phyloP scores from a whole-genome alignment of 2,888 invertebrate species.

The Clivina fossor region DNA sequence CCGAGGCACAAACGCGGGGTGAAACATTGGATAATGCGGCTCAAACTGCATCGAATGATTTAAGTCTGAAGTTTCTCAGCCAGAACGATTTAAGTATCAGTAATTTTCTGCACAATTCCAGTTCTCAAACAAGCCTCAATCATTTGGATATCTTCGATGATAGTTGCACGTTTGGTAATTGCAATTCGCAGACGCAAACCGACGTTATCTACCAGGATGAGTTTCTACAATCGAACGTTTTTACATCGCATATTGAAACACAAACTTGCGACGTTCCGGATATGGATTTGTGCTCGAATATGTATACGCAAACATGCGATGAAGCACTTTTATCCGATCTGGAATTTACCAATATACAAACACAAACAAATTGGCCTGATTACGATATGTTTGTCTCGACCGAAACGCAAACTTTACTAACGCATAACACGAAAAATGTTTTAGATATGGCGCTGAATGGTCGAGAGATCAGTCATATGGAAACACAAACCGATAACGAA shows the following conservation, averaged over 20 bases:
- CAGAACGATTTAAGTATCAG: conserved; percentile 10
- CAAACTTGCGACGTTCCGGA: conserved; percentile 52
- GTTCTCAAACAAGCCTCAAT: conserved; percentile 42
- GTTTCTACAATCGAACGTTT: conserved; percentile 47
- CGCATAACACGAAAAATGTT: conserved; percentile 41
- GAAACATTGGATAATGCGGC: conserved; percentile 4
- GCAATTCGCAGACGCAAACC: conserved; percentile 65
- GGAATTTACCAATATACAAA: conserved; percentile 63
- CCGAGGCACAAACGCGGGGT: conserved; percentile 42
- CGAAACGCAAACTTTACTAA: conserved; percentile 60
- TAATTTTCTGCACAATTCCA: conserved; percentile 37
- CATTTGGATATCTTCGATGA: conserved; percentile 46
- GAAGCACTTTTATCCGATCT: conserved; percentile 58
- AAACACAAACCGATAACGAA: conserved; percentile 58
- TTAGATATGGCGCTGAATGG: conserved; percentile 37
- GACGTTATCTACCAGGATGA: conserved; percentile 52
- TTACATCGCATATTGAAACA: conserved; percentile 49
- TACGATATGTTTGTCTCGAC: conserved; percentile 61
- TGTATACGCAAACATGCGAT: conserved; percentile 59
- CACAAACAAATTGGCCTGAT: conserved; percentile 63
- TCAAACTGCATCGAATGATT: conserved; percentile 5
- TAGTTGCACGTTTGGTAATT: conserved; percentile 52
- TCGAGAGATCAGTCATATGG: conserved; percentile 54
- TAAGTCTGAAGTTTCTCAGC: too few relatives aligned
- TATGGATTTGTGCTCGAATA: conserved; percentile 54